Evolutionary conservation across 2,888 invertebrate genomes (phyloP).

Genomic region (Zaprionus lineosus): DNA sequence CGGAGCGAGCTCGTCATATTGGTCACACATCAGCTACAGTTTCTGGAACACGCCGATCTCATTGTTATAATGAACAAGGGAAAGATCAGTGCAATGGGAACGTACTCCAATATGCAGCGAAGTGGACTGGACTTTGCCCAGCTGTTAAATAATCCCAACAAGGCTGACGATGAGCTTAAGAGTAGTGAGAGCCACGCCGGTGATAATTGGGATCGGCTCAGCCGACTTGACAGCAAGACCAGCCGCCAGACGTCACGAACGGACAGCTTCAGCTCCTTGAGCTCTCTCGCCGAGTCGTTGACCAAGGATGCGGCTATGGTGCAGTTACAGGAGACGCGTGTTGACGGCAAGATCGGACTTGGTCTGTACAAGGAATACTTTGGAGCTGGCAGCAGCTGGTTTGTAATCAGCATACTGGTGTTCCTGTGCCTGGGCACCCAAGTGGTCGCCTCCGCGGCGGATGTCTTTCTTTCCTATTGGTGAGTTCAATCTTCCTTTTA

Average conservation of each 20-base stretch:
- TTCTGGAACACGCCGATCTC: conserved; percentile 86
- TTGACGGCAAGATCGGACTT: conserved; percentile 86
- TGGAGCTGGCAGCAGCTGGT: conserved; percentile 87
- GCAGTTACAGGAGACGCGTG: conserved; percentile 84
- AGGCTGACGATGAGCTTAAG: conserved; percentile 66
- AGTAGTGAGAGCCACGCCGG: conserved; percentile 64
- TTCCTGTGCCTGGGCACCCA: conserved; percentile 87
- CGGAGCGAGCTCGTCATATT: conserved; percentile 88
- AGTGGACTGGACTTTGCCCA: conserved; percentile 91
- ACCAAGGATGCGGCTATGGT: conserved; percentile 82
- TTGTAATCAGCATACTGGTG: conserved; percentile 85
- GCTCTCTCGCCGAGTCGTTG: conserved; percentile 82
- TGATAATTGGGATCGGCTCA: conserved; percentile 34
- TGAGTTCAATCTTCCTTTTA: conserved; percentile 4
- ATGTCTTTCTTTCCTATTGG: conserved; percentile 92
- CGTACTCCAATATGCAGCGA: conserved; percentile 87
- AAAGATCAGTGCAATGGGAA: conserved; percentile 84
- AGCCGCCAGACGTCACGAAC: conserved; percentile 75
- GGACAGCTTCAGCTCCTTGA: conserved; percentile 81
- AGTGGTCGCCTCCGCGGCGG: conserved; percentile 87
- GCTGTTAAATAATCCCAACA: conserved; percentile 85
- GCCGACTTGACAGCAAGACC: conserved; percentile 57
- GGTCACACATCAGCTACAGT: conserved; percentile 93
- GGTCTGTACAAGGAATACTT: conserved; percentile 87
- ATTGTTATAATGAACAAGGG: conserved; percentile 81